Conservation (phyloP, 2,888 invertebrate species). For the Sympetrum striolatum region DNA sequence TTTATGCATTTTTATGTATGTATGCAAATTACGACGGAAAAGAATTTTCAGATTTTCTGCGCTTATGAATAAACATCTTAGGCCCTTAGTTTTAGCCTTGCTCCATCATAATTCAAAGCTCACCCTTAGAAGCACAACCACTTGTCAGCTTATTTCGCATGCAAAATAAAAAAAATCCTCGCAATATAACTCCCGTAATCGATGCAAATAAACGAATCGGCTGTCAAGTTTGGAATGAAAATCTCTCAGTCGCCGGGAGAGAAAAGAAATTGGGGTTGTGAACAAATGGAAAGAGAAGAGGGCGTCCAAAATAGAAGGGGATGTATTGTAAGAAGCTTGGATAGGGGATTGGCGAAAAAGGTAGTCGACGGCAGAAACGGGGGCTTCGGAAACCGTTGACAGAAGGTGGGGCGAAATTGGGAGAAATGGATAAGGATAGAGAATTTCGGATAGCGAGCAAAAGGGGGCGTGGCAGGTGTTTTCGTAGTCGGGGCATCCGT, state of each 20-base stretch:
- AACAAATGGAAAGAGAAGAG: not conserved
- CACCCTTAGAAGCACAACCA: too few relatives aligned
- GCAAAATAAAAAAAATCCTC: not conserved
- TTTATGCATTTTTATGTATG: too few relatives aligned
- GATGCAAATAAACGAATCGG: constrained; percentile 29
- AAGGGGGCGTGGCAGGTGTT: not conserved
- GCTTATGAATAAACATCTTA: too few relatives aligned
- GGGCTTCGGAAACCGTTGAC: not conserved
- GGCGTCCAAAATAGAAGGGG: not conserved
- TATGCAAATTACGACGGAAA: too few relatives aligned
- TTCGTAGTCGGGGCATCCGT: not conserved
- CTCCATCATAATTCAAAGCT: too few relatives aligned
- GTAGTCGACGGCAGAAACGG: not conserved
- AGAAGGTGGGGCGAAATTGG: not conserved
- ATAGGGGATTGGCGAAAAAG: not conserved
- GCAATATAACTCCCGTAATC: not conserved
- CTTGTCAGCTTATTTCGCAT: not conserved
- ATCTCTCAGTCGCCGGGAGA: constrained; percentile 19
- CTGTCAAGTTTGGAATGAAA: constrained; percentile 22
- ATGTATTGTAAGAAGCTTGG: not conserved
- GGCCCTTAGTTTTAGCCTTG: too few relatives aligned
- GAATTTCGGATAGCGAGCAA: not conserved
- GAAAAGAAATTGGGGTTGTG: constrained; percentile 36
- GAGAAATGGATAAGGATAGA: not conserved
- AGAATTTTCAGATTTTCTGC: too few relatives aligned